Base-by-base conservation (phyloP, 2,888 invertebrate species). In the Ptychoptera albimana region DNA sequence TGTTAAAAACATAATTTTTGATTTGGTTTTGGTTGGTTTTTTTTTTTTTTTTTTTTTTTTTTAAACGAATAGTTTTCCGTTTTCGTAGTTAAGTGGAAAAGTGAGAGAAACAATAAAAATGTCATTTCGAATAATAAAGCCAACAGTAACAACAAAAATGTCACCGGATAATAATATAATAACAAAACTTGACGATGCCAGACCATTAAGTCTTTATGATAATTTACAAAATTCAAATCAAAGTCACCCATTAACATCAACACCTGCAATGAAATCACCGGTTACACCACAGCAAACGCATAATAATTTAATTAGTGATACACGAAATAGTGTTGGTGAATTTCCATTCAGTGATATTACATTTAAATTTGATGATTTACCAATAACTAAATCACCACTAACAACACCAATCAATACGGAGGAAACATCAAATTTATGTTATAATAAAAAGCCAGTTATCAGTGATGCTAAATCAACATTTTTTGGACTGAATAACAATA, bases 401-500 rank as follows among this genome's bases (percentile, higher is more conserved):
- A 6, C n/a, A 32, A 9, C 16, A 5, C 12, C 12, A 11, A 42
- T 2, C 8, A 32, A 15, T 11, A 8, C 2, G 13, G 3, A n/a
- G 35, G 8, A 40, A 34, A 37, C 30, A 12, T 31, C 32, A 40
- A 31, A 15, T 13, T 10, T 13, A 1, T 7, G 15, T 37, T 11
- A 40, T 8, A 40, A 40, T 14, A 43, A 29, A 10, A 60, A 59
- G 53, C 61, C 65, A 13, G 65, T 63, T 6, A 53, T 63, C 14
- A 63, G 61, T 49, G 63, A 63, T 51, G 64, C 64, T 35, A 64
- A 64, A 53, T 64, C 62, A 38, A 60, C 61, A 46, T 64, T 64
- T 51, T 65, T 64, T 50, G 65, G 65, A 38, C 50, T 63, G 10
- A 47, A 41, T n/a, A 12, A n/a, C 14, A 14, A 32, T 40, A 12